Conservation (phyloP, 2,113 vertebrate species). For the Trichomycterus rosablanca region DNA sequence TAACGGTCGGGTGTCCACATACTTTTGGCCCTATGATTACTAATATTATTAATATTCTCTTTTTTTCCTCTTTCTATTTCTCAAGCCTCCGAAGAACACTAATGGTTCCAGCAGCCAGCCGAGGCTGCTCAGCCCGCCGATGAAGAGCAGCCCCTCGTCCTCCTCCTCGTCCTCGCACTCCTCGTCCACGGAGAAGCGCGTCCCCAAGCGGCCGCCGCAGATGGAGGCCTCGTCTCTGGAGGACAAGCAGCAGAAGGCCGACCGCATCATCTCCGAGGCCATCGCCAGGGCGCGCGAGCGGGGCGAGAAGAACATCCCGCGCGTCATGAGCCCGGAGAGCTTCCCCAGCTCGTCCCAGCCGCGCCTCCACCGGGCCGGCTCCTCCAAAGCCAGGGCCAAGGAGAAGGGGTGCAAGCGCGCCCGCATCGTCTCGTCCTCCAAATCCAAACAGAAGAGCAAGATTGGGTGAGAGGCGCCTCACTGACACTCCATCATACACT, state of each 20-base stretch:
- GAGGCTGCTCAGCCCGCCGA: slow-evolving; percentile 85
- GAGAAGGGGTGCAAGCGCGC: slow-evolving; percentile 83
- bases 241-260: slow-evolving; percentile 97
- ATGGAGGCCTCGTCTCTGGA: slow-evolving; percentile 69
- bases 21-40: no score
- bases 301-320: slow-evolving; percentile 93
- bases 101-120: slow-evolving; percentile 84
- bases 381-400: slow-evolving; percentile 75
- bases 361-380: slow-evolving; percentile 69
- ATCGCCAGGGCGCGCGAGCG: slow-evolving; percentile 92
- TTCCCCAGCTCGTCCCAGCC: slow-evolving; percentile 84
- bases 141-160: slow-evolving; percentile 79
- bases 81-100: slow-evolving; percentile 88
- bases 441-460: slow-evolving; percentile 90
- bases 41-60: no score
- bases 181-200: slow-evolving; percentile 72
- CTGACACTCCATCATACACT: no score
- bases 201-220: slow-evolving; percentile 70
- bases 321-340: slow-evolving; percentile 96
- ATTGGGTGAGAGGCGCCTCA: slow-evolving; percentile 77
- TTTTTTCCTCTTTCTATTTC: no score
- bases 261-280: slow-evolving; percentile 96
- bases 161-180: slow-evolving; percentile 69
- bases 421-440: slow-evolving; percentile 77
- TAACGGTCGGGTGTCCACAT: no score